Base-by-base conservation (phyloP, 2,888 invertebrate species). In the Phengaris arion region DNA sequence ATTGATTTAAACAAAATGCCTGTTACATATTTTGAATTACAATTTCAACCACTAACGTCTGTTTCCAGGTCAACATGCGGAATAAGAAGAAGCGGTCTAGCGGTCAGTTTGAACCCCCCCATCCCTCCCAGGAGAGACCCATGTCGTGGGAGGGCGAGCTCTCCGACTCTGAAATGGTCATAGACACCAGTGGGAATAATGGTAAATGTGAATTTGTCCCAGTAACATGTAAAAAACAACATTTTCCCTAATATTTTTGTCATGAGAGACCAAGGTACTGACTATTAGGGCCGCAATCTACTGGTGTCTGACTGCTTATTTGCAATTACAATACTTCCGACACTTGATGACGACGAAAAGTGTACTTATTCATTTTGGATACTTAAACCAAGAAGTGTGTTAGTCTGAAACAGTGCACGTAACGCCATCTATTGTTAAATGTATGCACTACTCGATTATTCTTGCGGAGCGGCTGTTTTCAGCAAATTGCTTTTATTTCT, bases 101-200 rank as follows among this genome's bases (percentile, higher is more conserved):
- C 76, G 64, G 64, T 2, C 64, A 64, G 64, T 64, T 64, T 6
- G 64, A 64, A 12, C 64, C 35, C 0, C 89, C 86, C 78, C 93
- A 59, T 22, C 59, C 59, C 59, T 59, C 93, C 77, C 85, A 91
- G 22, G 93, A 94, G 80, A 81, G 98, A 74, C 98, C 98, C 73
- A 98, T 98, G 98, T 98, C 98, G 8, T 98, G 98, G 98, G 98
- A 98, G 88, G 98, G 98, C 9, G 98, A 98, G 87, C 94, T 98
- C 12, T 98, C 98, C 2, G 98, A 98, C 85, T 95, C 96, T n/a
- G 97, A 97, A 80, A 95, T 95, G 90, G 93, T 93, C 77, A 93
- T 93, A 78, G 93, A 93, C 81, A 93, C 93, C 10, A 90, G 89
- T 77, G 86, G 85, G 13, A 89, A 86, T 78, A 92, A 92, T 77